Conservation (phyloP, 2,113 vertebrate genomes). For the Sphaerodactylus townsendi region DNA sequence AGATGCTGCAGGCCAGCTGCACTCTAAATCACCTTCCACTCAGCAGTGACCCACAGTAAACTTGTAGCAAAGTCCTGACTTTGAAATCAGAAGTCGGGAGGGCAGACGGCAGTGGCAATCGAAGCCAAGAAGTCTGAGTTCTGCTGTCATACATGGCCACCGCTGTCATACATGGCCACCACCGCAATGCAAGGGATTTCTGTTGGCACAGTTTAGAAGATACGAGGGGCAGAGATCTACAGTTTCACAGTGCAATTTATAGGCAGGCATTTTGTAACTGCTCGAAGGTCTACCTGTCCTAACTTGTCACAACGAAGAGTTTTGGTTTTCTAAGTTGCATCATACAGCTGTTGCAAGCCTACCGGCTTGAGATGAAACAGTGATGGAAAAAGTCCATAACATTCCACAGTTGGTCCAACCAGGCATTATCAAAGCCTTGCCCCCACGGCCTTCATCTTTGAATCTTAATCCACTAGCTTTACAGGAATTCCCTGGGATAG, state of each 20-base stretch:
- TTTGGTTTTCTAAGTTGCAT: conserved; percentile 47
- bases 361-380: conserved; percentile 71
- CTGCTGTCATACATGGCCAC: neutral
- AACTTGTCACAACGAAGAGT: conserved; percentile 30
- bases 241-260: conserved; percentile 46
- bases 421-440: conserved; percentile 62
- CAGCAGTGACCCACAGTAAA: neutral
- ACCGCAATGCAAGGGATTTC: neutral
- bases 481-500: conserved; percentile 18
- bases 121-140: neutral
- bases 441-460: conserved; percentile 61
- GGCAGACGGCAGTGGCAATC: neutral
- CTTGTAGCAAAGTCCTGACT: neutral
- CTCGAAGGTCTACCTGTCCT: neutral
- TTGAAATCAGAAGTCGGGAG: neutral
- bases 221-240: neutral
- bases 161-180: neutral
- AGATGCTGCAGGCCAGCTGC: neutral
- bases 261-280: conserved; percentile 26
- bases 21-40: neutral
- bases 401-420: conserved; percentile 50
- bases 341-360: conserved; percentile 51
- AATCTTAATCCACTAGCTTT: conserved; percentile 61
- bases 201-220: neutral
- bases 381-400: conserved; percentile 68